Evolutionary conservation across 2,888 invertebrate species (phyloP).

Genomic region (Leptopilina drosophilae): DNA sequence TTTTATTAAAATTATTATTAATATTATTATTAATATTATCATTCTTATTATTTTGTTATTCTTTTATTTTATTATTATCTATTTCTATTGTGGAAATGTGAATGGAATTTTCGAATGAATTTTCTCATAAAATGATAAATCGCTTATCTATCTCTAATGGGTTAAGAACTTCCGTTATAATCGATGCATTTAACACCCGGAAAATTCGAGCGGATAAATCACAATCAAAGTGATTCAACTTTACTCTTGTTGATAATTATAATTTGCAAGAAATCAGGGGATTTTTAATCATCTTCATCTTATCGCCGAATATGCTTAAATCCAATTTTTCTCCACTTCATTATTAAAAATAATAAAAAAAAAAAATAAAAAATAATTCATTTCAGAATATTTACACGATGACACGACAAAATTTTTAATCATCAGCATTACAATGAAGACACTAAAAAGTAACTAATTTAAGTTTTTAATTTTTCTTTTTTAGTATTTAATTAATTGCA

Average conservation of each 20-base stretch:
- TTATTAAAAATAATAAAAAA: too few species aligned
- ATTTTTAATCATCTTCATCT: neutral
- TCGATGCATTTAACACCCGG: constrained; percentile 15
- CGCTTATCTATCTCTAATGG: neutral
- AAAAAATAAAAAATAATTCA: too few species aligned
- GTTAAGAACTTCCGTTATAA: constrained; percentile 14
- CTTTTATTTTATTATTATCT: too few species aligned
- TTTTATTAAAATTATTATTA: too few species aligned
- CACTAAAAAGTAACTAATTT: too few species aligned
- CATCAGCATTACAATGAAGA: too few species aligned
- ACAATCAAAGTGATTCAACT: neutral
- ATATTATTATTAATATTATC: too few species aligned
- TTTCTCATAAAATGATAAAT: neutral
- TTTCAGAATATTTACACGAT: too few species aligned
- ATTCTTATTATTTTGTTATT: too few species aligned
- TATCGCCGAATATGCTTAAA: neutral
- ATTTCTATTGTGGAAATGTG: neutral
- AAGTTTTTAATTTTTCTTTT: too few species aligned
- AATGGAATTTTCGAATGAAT: neutral
- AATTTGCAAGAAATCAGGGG: neutral
- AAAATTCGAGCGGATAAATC: neutral
- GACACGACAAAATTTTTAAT: too few species aligned
- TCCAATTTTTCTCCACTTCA: neutral
- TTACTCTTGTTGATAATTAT: neutral
- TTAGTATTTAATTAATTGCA: too few species aligned